Evolutionary conservation across 2,113 vertebrate species (phyloP).

Genomic region (Dromiciops gliroides): DNA sequence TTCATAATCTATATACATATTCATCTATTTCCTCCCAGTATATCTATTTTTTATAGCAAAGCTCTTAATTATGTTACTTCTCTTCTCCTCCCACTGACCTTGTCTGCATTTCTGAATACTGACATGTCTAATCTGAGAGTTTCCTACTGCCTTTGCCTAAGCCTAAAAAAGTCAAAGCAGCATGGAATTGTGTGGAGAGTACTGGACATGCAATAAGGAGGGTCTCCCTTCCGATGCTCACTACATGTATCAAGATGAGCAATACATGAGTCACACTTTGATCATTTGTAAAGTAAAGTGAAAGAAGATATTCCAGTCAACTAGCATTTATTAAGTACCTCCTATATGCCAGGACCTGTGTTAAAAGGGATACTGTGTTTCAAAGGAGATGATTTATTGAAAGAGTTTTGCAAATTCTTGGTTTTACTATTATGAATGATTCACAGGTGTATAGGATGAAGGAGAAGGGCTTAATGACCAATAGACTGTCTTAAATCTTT

Average conservation of each 20-base stretch:
- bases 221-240: background rate
- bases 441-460: background rate
- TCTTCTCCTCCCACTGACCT: slow-evolving; percentile 12
- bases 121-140: background rate
- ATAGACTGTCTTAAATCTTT: background rate
- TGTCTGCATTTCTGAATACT: background rate
- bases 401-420: background rate
- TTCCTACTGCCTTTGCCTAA: background rate
- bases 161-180: background rate
- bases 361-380: background rate
- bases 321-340: background rate
- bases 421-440: background rate
- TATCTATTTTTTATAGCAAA: background rate
- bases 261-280: background rate
- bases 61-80: slow-evolving; percentile 4
- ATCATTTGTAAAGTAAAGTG: background rate
- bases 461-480: background rate
- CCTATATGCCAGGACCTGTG: background rate
- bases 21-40: background rate
- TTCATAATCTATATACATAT: background rate
- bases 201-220: background rate
- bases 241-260: background rate
- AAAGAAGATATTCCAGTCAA: background rate
- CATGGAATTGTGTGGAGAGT: background rate
- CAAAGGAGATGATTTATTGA: background rate